Evolutionary conservation across 2,888 invertebrate genomes (phyloP), one percentile per base, ranked within the genome.

Genomic region (Odontothrips loti): DNA sequence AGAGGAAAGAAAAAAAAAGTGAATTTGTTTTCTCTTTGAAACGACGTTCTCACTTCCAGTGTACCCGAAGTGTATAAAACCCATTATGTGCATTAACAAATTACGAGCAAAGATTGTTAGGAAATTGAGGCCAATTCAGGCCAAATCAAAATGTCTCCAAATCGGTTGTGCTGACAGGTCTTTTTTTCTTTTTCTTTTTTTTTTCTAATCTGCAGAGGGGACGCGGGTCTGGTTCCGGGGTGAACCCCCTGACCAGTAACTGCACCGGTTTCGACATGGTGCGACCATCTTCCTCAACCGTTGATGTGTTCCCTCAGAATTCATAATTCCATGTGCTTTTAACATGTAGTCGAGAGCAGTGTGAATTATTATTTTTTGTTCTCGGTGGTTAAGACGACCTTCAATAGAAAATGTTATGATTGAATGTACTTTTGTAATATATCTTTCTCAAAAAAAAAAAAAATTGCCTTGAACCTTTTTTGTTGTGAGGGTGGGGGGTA

Each of bases 361-460:
- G 68, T 27, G 27, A 75, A 23, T 8, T 75, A 10, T 75, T 58
- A 9, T 27, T 27, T 23, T 75, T 23, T 75, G 23, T 75, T 75
- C 68, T 75, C 68, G 12, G 68, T 75, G 68, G 68, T 75, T 23
- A 23, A 75, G 15, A 75, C 68, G 27, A 27, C 68, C 68, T 75
- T 75, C 11, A 23, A 23, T 68, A 68, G 68, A 68, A 68, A 23
- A 43, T 43, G 34, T 43, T 6, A 27, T 75, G 11, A n/a, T 75
- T 27, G 68, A 75, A 75, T 75, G 68, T 75, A 75, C 23, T 75
- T 75, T 75, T 75, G 68, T 75, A 75, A 75, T 75, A 75, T 75
- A 75, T 75, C 68, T 75, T 75, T 75, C 68, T 75, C 68, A 75
- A 27, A 75, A 75, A 75, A 75, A n/a, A 75, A 23, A 68, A 68